These are phyloP conservation scores for Drosophila birchii DNA, from an alignment of 2,888 invertebrate genomes.

Conservation along the genomic window DNA sequence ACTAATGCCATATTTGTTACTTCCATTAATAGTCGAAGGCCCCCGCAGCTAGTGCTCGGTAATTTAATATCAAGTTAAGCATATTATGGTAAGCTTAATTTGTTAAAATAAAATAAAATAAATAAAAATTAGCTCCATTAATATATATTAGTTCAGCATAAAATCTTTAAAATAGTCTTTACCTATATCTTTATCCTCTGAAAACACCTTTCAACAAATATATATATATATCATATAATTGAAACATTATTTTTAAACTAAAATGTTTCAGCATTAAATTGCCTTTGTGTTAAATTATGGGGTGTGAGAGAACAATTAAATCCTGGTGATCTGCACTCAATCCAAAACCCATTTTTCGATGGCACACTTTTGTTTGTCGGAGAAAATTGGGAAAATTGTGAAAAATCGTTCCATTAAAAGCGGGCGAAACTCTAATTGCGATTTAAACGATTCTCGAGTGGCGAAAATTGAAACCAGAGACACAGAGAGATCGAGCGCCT, in stretches of 20 bases:
- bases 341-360: conserved; percentile 61
- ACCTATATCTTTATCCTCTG: neutral
- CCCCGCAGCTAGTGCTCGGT: no score
- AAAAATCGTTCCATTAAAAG: conserved; percentile 55
- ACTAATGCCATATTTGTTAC: no score
- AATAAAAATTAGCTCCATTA: no score
- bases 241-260: conserved; percentile 4
- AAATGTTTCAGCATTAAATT: neutral
- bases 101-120: no score
- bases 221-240: no score
- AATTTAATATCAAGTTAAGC: no score
- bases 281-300: conserved; percentile 31
- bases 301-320: conserved; percentile 35
- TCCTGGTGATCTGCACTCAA: conserved; percentile 44
- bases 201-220: neutral
- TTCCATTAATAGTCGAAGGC: no score
- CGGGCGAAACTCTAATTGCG: conserved; percentile 68
- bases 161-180: neutral
- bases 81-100: no score
- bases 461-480: conserved; percentile 53
- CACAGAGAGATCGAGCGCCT: conserved; percentile 6
- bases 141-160: no score
- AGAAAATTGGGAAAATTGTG: conserved; percentile 53
- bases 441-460: conserved; percentile 70
- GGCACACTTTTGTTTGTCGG: conserved; percentile 56